These are phyloP conservation scores for Fissipunctia ypsillon DNA, from an alignment of 2,888 invertebrate species.

Conservation along the genomic window DNA sequence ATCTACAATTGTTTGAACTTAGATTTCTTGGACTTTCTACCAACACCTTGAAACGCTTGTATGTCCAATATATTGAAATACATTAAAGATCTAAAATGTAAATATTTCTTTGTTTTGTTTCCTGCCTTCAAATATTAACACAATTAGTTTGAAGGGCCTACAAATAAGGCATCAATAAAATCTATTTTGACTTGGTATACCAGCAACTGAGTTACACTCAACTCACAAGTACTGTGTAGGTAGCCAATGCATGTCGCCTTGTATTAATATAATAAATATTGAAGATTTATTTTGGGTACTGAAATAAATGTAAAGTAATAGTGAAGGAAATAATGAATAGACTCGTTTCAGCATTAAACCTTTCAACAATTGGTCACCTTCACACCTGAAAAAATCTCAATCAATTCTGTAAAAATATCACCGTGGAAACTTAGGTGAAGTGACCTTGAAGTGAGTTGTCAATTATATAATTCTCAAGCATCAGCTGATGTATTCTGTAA, in stretches of 20 bases:
- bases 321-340: neutral
- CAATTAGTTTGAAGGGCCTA: neutral
- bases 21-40: conserved; percentile 49
- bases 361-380: neutral
- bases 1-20: conserved; percentile 38
- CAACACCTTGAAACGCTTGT: conserved; percentile 58
- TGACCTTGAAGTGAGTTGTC: neutral
- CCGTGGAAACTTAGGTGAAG: neutral
- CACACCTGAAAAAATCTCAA: neutral
- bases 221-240: neutral
- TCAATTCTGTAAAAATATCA: neutral
- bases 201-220: neutral
- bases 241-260: neutral
- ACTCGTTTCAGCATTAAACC: neutral
- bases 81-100: conserved; percentile 52
- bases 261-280: neutral
- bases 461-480: neutral
- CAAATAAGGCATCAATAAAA: no score
- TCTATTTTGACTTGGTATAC: neutral
- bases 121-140: neutral
- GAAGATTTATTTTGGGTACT: neutral
- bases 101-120: conserved; percentile 21
- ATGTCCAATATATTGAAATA: conserved; percentile 44
- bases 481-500: no score
- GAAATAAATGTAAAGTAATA: neutral